phyloP scores from a whole-genome alignment of 2,888 invertebrate genomes.

The Amphipyra tragopoginis region DNA sequence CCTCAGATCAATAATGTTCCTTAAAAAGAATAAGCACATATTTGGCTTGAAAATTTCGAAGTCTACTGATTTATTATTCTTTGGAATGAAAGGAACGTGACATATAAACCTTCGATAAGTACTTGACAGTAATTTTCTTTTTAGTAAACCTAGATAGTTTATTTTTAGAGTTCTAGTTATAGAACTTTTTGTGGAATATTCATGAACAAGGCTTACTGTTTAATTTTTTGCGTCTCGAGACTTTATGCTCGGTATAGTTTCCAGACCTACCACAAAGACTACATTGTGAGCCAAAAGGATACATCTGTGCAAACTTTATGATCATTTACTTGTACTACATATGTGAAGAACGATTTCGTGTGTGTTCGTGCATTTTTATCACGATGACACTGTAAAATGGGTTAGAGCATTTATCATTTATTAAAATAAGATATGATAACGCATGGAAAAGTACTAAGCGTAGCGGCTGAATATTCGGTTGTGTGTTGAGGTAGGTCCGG shows the following conservation, averaged over 20 bases:
- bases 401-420: conserved; percentile 47
- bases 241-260: conserved; percentile 10
- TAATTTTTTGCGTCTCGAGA: conserved; percentile 12
- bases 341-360: conserved; percentile 46
- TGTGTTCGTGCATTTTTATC: conserved; percentile 48
- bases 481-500: conserved; percentile 80
- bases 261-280: conserved; percentile 36
- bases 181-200: conserved; percentile 13
- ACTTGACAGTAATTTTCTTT: not conserved
- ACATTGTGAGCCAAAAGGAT: conserved; percentile 22
- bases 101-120: not conserved
- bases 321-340: conserved; percentile 40
- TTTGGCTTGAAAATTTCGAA: conserved; percentile 20
- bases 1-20: conserved; percentile 61
- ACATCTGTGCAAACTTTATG: conserved; percentile 61
- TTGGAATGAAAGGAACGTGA: conserved; percentile 9
- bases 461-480: conserved; percentile 49
- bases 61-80: conserved; percentile 20
- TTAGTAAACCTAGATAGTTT: conserved; percentile 3
- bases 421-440: conserved; percentile 66
- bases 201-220: conserved; percentile 24
- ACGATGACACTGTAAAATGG: conserved; percentile 36
- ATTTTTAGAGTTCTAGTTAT: not conserved
- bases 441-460: conserved; percentile 73
- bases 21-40: conserved; percentile 17